A percentile compares a stretch with the other conserved stretches of the same genome.
These are phyloP conservation scores for Gallinago nigripennis DNA, from an alignment of 2,797 vertebrate species.

Conservation along the genomic window DNA sequence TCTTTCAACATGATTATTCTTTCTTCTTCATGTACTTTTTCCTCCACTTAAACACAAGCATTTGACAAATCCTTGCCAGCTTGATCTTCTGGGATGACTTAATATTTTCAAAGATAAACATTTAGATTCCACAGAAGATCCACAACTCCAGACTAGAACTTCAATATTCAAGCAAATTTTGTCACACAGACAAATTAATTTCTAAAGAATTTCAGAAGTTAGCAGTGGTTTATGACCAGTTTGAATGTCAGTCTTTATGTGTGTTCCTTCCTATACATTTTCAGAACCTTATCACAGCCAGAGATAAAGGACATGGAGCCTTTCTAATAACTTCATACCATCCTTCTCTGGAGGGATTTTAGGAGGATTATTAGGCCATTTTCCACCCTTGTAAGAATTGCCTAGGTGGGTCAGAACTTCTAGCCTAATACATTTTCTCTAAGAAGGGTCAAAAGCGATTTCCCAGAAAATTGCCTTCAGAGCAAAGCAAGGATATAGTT, in stretches of 20 bases:
- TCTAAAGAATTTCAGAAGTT: background rate
- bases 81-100: background rate
- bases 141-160: background rate
- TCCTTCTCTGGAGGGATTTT: background rate
- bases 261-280: background rate
- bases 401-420: background rate
- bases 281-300: background rate
- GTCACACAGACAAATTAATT: background rate
- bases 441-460: background rate
- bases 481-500: background rate
- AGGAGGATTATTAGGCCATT: background rate
- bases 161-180: slow-evolving; percentile 7
- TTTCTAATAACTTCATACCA: background rate
- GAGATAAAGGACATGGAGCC: background rate
- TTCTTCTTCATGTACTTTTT: background rate
- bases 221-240: background rate
- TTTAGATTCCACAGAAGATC: background rate
- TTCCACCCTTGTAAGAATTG: background rate
- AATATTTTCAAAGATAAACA: slow-evolving; percentile 20
- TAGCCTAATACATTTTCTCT: background rate
- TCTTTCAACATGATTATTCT: background rate
- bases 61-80: slow-evolving; percentile 16
- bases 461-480: background rate
- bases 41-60: background rate
- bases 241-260: background rate